Evolutionary conservation across 2,888 invertebrate genomes (phyloP), one percentile per base, ranked within the genome.

Genomic region (Tanypteryx hageni): DNA sequence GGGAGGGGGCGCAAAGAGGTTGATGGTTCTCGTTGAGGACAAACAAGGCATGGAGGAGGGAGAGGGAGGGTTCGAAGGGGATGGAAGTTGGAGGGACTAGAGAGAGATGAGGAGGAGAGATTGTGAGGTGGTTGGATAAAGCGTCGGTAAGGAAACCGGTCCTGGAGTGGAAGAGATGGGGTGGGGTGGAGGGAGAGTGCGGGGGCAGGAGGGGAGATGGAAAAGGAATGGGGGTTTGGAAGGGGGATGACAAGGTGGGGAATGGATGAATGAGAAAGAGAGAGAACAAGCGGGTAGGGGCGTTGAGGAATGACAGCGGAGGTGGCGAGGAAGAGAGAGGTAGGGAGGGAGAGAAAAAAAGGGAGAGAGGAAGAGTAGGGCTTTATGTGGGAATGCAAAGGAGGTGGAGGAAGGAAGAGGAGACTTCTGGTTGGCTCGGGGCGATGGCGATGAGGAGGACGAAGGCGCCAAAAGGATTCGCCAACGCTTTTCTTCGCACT

Each of bases 1-100:
- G 27, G 61, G 44, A 44, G 31, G 31, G 31, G 27, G 59, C n/a
- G 86, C 61, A 18, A 61, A 44, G 89, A 64, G 64, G 89, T 89
- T 89, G 89, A 89, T 89, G 89, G 89, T 61, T 89, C 89, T 89
- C 89, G 89, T 89, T 89, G 89, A 64, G 89, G 89, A 89, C 89
- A 89, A 89, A 89, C 89, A 89, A 89, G 89, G 89, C 89, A 44
- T 64, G 64, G 89, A 89, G 89, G 64, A 44, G 56, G 10, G 13
- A 9, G 82, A 64, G 5, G 44, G 44, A 44, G 44, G n/a, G n/a
- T n/a, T n/a, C n/a, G 64, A 44, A 18, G 10, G 13, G 14, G 82
- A 64, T 3, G 44, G 44, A 44, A 5, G 27, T 83, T n/a, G 83
- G 83, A 83, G 83, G 44, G 44, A 44, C 44, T 44, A 44, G 83